phyloP scores from a whole-genome alignment of 2,113 vertebrate genomes.

The Upupa epops region DNA sequence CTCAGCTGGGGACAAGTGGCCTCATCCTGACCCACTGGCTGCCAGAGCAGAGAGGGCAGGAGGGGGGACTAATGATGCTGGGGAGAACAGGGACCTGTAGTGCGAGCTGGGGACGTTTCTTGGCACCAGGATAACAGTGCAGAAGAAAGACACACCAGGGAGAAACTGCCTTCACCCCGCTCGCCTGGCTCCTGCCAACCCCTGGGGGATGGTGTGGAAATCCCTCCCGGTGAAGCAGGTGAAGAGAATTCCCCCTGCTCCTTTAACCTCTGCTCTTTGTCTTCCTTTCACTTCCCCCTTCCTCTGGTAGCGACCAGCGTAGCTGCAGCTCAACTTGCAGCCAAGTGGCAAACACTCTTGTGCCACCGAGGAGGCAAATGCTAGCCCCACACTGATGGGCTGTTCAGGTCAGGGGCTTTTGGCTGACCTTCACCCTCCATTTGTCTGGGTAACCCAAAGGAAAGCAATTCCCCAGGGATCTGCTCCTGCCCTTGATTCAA shows the following conservation, averaged over 20 bases:
- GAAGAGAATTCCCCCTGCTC: neutral
- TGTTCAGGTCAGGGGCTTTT: conserved; percentile 10
- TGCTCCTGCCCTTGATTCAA: neutral
- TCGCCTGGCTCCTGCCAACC: rapidly evolving
- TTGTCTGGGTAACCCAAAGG: neutral
- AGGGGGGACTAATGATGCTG: neutral
- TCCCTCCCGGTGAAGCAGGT: rapidly evolving
- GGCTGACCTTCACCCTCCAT: neutral
- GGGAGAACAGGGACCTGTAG: no score
- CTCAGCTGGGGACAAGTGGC: neutral
- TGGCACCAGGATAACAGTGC: neutral
- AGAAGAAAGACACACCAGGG: neutral
- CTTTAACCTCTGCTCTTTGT: neutral
- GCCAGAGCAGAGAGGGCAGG: neutral
- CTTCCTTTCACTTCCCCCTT: neutral
- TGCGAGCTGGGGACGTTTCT: neutral
- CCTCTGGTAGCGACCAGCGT: conserved; percentile 15
- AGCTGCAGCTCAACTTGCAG: neutral
- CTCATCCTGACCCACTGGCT: neutral
- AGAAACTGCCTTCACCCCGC: neutral
- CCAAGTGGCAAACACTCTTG: neutral
- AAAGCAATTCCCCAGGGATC: neutral
- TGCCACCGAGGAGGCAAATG: neutral
- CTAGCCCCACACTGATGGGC: neutral
- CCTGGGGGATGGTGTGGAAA: rapidly evolving